phyloP scores from a whole-genome alignment of 2,797 vertebrate genomes.

The Antrozous pallidus region DNA sequence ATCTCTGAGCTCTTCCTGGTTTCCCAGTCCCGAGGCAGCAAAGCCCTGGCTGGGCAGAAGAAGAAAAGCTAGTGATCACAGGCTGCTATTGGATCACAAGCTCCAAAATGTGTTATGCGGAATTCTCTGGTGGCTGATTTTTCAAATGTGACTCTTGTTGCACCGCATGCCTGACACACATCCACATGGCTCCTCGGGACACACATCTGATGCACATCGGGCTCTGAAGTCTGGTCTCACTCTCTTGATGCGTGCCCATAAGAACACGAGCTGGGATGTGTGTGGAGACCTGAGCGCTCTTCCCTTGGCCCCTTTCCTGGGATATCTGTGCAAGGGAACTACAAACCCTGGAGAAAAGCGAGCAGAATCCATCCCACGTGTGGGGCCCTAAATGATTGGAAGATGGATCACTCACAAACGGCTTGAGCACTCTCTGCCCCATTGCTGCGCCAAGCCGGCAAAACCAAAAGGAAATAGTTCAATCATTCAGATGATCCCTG shows the following conservation, averaged over 20 bases:
- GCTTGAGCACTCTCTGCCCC: background rate
- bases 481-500: background rate
- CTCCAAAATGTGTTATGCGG: background rate
- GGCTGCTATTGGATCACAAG: background rate
- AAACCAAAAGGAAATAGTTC: background rate
- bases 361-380: slow-evolving; percentile 19
- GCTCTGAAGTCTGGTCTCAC: background rate
- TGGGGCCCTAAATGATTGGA: background rate
- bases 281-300: background rate
- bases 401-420: background rate
- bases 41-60: background rate
- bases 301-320: background rate
- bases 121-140: background rate
- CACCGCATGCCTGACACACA: background rate
- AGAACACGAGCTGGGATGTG: background rate
- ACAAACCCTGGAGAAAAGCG: background rate
- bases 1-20: background rate
- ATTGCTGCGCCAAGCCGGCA: background rate
- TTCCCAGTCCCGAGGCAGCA: background rate
- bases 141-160: background rate
- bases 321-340: background rate
- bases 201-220: background rate
- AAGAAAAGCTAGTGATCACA: background rate
- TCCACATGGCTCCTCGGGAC: background rate
- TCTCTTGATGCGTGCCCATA: background rate